Conservation (phyloP, 1,140 invertebrate species). For the Camponotus floridanus region DNA sequence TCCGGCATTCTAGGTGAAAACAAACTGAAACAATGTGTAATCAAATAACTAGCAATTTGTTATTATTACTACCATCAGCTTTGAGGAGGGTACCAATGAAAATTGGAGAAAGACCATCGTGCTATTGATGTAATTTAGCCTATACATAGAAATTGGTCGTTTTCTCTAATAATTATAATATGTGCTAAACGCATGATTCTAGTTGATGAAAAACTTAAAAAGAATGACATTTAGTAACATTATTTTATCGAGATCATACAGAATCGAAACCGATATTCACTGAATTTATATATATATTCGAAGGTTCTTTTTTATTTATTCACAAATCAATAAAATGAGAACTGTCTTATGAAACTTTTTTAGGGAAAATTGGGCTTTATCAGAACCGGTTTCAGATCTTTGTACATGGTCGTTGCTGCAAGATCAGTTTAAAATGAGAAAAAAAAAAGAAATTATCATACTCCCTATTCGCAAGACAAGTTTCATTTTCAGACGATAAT, state of each 20-base stretch:
- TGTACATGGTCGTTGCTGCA: background rate
- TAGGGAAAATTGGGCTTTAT: background rate
- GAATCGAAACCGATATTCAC: slow-evolving; percentile 5
- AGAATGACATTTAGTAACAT: slow-evolving; percentile 8
- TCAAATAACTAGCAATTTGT: slow-evolving; percentile 35
- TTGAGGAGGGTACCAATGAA: slow-evolving; percentile 1
- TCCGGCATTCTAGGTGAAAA: slow-evolving; percentile 6
- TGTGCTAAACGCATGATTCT: background rate
- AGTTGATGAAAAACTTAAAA: background rate
- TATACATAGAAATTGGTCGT: background rate
- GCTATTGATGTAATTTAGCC: slow-evolving; percentile 5
- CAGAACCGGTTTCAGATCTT: background rate
- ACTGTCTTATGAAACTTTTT: background rate
- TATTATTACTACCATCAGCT: background rate
- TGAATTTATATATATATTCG: background rate
- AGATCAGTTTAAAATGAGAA: background rate
- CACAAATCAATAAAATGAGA: background rate
- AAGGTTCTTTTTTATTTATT: background rate
- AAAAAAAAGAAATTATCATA: slow-evolving; percentile 16
- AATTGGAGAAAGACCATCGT: background rate
- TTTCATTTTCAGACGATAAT: slow-evolving; percentile 35
- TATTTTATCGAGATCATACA: background rate
- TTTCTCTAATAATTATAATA: slow-evolving; percentile 19
- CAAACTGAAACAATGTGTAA: slow-evolving; percentile 34
- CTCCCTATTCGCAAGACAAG: slow-evolving; percentile 47